phyloP scores from a whole-genome alignment of 2,888 invertebrate species.

The Yponomeuta plumbellus region DNA sequence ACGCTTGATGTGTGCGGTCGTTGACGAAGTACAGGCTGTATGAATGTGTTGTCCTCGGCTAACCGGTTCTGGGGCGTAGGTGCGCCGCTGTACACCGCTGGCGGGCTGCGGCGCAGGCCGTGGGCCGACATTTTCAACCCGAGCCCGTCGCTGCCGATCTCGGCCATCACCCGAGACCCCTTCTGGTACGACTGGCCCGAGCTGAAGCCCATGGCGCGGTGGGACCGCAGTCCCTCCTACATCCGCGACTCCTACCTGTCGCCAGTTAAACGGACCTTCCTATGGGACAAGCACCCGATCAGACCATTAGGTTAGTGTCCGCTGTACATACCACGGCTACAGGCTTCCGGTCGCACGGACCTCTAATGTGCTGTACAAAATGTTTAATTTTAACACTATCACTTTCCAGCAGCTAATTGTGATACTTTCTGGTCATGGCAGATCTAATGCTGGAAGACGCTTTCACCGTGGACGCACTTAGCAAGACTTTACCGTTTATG shows the following conservation, averaged over 20 bases:
- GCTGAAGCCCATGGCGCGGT: slow-evolving; percentile 84
- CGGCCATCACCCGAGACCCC: slow-evolving; percentile 89
- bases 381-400: slow-evolving; percentile 24
- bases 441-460: slow-evolving; percentile 71
- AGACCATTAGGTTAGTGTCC: slow-evolving; percentile 90
- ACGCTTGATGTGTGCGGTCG: slow-evolving; percentile 44
- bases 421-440: slow-evolving; percentile 48
- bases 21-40: slow-evolving; percentile 50
- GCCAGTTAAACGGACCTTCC: slow-evolving; percentile 92
- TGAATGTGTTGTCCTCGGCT: slow-evolving; percentile 45
- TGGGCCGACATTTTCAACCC: slow-evolving; percentile 87
- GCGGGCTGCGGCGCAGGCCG: slow-evolving; percentile 76
- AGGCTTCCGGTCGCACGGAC: slow-evolving; percentile 24
- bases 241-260: slow-evolving; percentile 92
- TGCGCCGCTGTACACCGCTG: slow-evolving; percentile 83
- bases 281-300: slow-evolving; percentile 94
- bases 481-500: slow-evolving; percentile 69
- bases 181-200: slow-evolving; percentile 93
- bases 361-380: slow-evolving; percentile 53
- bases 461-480: slow-evolving; percentile 65
- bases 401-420: slow-evolving; percentile 9
- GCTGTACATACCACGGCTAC: slow-evolving; percentile 47
- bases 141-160: slow-evolving; percentile 84
- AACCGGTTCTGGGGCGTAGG: slow-evolving; percentile 70
- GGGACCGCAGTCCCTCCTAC: slow-evolving; percentile 85